Percentiles rank a stretch among this genome's conserved stretches.
phyloP scores from a whole-genome alignment of 2,888 invertebrate species.

The Phorcus lineatus region DNA sequence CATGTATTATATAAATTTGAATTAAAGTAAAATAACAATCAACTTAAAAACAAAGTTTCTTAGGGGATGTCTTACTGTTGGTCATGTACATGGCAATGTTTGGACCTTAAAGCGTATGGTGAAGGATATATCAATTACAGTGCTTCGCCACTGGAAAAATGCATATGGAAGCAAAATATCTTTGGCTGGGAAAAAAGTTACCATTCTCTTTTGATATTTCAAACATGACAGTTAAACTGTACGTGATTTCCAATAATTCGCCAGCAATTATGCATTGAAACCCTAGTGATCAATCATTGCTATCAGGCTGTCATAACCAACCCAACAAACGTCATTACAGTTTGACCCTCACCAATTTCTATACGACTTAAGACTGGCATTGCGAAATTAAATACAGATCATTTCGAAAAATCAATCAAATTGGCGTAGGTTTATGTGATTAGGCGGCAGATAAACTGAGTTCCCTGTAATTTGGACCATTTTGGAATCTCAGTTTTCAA shows the following conservation, averaged over 20 bases:
- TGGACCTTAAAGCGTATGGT: no score
- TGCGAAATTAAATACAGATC: conserved; percentile 21
- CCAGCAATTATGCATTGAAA: background rate
- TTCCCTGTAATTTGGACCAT: background rate
- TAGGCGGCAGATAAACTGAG: conserved; percentile 2
- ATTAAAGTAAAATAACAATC: no score
- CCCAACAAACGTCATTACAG: background rate
- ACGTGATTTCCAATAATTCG: background rate
- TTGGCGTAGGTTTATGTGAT: background rate
- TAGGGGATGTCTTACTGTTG: no score
- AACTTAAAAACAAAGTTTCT: no score
- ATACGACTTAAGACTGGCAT: background rate
- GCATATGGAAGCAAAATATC: background rate
- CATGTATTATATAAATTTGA: no score
- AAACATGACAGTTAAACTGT: conserved; percentile 2
- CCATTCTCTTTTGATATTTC: background rate
- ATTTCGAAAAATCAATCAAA: conserved; percentile 18
- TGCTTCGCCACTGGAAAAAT: background rate
- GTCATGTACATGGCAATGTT: no score
- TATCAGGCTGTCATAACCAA: conserved; percentile 2
- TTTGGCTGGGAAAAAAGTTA: background rate
- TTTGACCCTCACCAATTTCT: background rate
- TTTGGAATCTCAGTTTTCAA: background rate
- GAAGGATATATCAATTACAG: no score
- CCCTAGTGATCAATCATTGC: background rate